phyloP scores from a whole-genome alignment of 2,888 invertebrate species.

The Polyommatus iphigenia region DNA sequence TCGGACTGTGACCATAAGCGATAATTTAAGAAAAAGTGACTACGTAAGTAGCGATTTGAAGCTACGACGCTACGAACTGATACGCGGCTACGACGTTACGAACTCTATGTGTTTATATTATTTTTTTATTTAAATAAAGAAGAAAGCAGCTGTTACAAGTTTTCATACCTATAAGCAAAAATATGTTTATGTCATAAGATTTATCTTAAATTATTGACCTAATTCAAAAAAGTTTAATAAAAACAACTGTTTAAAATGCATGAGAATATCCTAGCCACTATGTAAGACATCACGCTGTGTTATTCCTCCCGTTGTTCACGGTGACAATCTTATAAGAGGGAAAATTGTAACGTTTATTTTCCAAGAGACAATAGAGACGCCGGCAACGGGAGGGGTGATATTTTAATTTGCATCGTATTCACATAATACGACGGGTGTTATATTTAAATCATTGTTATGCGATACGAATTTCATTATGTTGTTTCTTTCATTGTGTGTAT shows the following conservation, averaged over 20 bases:
- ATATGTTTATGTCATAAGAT: no score
- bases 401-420: slow-evolving; percentile 31
- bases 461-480: slow-evolving; percentile 18
- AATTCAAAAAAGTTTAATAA: neutral
- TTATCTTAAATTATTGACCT: neutral
- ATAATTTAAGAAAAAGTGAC: no score
- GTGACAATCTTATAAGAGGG: slow-evolving; percentile 27
- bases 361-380: slow-evolving; percentile 27
- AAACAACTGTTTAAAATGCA: slow-evolving; percentile 12
- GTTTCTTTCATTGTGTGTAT: slow-evolving; percentile 1
- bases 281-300: neutral
- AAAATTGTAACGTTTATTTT: slow-evolving; percentile 30
- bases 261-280: slow-evolving; percentile 6
- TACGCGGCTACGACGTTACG: no score
- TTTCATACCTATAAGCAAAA: no score
- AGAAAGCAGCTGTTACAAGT: no score
- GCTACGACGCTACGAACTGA: no score
- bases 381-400: neutral
- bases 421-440: slow-evolving; percentile 17
- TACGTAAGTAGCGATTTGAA: no score
- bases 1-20: no score
- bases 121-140: no score
- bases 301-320: slow-evolving; percentile 23
- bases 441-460: slow-evolving; percentile 27
- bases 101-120: no score